Conservation (phyloP, 2,888 invertebrate species). For the Cyaniris semiargus region DNA sequence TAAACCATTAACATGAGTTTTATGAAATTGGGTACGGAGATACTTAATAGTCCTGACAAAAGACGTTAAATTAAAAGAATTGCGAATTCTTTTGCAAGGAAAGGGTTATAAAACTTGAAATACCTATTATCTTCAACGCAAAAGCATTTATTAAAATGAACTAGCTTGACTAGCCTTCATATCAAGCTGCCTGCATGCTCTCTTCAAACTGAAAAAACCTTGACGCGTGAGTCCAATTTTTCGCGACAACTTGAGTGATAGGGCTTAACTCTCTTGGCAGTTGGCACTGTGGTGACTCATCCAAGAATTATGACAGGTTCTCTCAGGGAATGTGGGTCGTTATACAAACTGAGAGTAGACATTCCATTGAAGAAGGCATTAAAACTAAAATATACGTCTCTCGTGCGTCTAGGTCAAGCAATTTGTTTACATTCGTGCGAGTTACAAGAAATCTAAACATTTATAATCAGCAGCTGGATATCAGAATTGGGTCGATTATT, state of each 20-base stretch:
- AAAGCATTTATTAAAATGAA: no score
- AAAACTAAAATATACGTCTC: conserved; percentile 10
- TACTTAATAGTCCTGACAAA: neutral
- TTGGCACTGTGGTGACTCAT: neutral
- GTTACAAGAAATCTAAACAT: conserved; percentile 25
- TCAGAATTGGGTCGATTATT: conserved; percentile 34
- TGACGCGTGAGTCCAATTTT: neutral
- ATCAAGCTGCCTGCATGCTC: neutral
- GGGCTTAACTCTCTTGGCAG: neutral
- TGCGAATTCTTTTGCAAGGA: no score
- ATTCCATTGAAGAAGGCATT: conserved; percentile 2
- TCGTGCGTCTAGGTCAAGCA: conserved; percentile 13
- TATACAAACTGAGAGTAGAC: neutral
- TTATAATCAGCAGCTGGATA: conserved; percentile 36
- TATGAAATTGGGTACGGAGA: neutral
- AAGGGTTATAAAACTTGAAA: no score
- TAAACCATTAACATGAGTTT: neutral
- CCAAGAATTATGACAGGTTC: conserved; percentile 9
- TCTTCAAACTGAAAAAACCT: neutral
- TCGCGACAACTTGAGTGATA: neutral
- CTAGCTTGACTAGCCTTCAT: no score
- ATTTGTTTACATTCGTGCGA: conserved; percentile 22
- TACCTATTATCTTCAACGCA: no score
- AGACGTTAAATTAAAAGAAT: no score
- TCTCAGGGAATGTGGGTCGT: neutral